Evolutionary conservation across 2,113 vertebrate species (phyloP).

Genomic region (Pycnonotus jocosus): DNA sequence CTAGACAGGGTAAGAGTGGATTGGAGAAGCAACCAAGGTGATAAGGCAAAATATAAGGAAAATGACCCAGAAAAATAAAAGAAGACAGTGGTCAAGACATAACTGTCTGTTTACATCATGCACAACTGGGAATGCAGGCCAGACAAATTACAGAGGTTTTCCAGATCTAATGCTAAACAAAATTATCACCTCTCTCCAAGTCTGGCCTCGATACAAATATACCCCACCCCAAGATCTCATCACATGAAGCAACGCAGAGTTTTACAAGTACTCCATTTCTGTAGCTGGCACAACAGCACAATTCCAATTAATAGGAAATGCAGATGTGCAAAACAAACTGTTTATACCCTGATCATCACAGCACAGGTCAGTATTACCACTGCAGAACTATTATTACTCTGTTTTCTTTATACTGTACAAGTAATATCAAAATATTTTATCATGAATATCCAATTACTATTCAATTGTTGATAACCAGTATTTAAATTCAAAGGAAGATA

Average conservation of each 20-base stretch:
- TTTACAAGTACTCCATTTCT: background rate
- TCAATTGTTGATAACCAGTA: background rate
- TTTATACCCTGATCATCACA: background rate
- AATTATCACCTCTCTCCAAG: background rate
- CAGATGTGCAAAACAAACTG: background rate
- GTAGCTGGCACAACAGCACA: background rate
- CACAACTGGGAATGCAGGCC: constrained; percentile 1
- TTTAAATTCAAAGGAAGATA: background rate
- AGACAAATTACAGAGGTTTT: constrained; percentile 6
- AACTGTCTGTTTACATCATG: background rate
- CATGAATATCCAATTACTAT: background rate
- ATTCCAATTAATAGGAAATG: background rate
- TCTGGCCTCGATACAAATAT: background rate
- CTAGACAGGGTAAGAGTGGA: background rate
- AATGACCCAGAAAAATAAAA: background rate
- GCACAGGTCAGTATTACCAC: background rate
- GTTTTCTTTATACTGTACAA: background rate
- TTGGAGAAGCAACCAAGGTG: background rate
- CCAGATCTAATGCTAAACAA: background rate
- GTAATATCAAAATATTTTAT: background rate
- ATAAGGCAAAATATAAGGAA: background rate
- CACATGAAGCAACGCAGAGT: background rate
- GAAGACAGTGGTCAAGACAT: background rate
- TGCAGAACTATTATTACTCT: background rate
- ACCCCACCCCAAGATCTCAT: background rate